These are phyloP conservation scores for Dicrurus megarhynchus DNA, from an alignment of 2,113 vertebrate genomes.

Conservation along the genomic window DNA sequence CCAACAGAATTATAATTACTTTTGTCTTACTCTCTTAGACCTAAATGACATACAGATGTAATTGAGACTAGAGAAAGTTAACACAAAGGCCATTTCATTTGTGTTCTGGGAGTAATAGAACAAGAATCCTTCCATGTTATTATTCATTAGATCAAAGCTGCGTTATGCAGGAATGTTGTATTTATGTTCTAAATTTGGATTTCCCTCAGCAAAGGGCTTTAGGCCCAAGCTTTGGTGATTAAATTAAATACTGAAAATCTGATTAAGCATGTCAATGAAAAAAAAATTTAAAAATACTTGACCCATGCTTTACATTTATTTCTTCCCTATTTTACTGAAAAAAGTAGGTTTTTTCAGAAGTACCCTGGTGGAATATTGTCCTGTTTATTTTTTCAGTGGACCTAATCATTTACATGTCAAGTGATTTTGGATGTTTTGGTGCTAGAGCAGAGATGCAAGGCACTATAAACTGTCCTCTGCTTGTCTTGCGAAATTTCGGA, in stretches of 20 bases:
- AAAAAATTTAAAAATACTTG: neutral
- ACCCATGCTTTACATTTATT: neutral
- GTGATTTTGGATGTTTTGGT: neutral
- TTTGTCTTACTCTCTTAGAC: neutral
- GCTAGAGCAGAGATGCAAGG: neutral
- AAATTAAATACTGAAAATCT: neutral
- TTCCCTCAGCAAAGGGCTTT: slow-evolving; percentile 13
- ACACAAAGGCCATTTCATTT: neutral
- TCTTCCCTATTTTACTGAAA: neutral
- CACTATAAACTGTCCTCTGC: neutral
- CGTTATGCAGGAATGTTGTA: neutral
- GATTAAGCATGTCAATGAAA: neutral
- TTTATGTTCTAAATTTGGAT: slow-evolving; percentile 20
- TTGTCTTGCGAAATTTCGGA: neutral
- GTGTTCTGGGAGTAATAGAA: neutral
- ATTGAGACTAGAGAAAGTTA: slow-evolving; percentile 1
- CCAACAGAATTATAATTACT: neutral
- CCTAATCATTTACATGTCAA: neutral
- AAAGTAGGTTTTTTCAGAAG: neutral
- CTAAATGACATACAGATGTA: neutral
- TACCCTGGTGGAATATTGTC: neutral
- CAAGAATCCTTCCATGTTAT: neutral
- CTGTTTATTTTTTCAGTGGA: neutral
- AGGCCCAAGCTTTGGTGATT: neutral
- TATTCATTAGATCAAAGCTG: slow-evolving; percentile 35